These are phyloP conservation scores for Dicyrtomina minuta DNA, from an alignment of 2,888 invertebrate species.

Conservation along the genomic window DNA sequence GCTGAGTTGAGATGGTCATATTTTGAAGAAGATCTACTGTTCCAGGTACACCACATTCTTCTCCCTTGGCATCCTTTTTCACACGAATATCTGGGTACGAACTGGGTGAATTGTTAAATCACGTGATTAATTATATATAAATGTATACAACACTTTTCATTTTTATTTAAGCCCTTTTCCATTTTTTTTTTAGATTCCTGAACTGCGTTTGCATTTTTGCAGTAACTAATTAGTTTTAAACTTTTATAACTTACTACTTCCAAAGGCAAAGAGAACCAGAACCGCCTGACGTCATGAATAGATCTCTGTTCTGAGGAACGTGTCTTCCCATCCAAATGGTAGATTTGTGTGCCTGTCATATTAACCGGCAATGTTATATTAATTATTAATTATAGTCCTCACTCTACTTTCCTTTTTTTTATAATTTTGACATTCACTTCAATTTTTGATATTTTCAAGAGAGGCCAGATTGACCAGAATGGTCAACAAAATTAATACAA, in stretches of 20 bases:
- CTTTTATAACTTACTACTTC: conserved; percentile 78
- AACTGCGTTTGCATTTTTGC: no score
- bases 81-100: conserved; percentile 77
- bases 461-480: no score
- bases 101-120: conserved; percentile 60
- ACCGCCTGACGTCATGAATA: conserved; percentile 88
- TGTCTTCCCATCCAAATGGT: conserved; percentile 88
- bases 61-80: conserved; percentile 70
- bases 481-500: no score
- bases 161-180: no score
- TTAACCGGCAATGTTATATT: conserved; percentile 4
- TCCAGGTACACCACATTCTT: conserved; percentile 74
- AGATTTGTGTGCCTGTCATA: conserved; percentile 64
- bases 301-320: conserved; percentile 89
- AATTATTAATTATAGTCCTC: background rate
- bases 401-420: no score
- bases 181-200: no score
- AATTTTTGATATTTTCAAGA: no score
- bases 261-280: conserved; percentile 87
- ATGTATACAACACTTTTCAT: background rate
- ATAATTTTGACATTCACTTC: no score
- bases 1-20: conserved; percentile 78
- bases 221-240: no score
- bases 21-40: conserved; percentile 75
- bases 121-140: conserved; percentile 11